Evolutionary conservation across 1,140 invertebrate species (phyloP), one percentile per base, ranked within the genome.

Genomic region (Caligus rogercresseyi): DNA sequence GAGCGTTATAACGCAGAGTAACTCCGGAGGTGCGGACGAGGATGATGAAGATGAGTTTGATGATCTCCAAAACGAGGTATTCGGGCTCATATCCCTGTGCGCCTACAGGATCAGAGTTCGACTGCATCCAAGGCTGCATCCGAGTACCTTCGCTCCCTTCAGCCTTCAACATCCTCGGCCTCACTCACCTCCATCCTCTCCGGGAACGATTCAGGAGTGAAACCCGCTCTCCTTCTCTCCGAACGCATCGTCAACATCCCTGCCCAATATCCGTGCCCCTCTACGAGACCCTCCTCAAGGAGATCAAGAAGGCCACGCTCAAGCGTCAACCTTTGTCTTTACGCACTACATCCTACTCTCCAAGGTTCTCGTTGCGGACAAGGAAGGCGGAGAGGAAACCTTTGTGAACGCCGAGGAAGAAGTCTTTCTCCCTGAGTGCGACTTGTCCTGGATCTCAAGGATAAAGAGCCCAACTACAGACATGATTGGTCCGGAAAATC

Each of bases 371-470:
- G 26, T 26, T 13, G 18, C 20, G 15, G 54, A 56, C 20, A 25
- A 23, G n/a, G 19, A 3, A 56, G 52, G 16, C 23, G n/a, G 20
- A 1, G 2, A 16, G 2, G 57, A 25, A 11, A 18, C 21, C 15
- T 60, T 60, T 18, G 26, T 43, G 7, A 60, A 60, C 16, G 57
- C 26, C 26, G 57, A 60, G 23, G 57, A 60, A 25, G 57, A 60
- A 25, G 26, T 60, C 23, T 26, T 60, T 25, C 13, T 25, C 7
- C 24, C 24, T 16, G 24, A 60, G 7, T 25, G 24, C 2, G 57
- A 60, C 24, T 2, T 2, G 57, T 60, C 23, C 18, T 60, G 7
- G 57, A 60, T 7, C 18, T 31, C 3, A 60, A 26, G 3, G 31
- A 43, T 11, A 43, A 43, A 43, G 31, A 43, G 31, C 31, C 31